Base-by-base conservation (phyloP, 2,797 vertebrate genomes). In the Synanceia verrucosa region DNA sequence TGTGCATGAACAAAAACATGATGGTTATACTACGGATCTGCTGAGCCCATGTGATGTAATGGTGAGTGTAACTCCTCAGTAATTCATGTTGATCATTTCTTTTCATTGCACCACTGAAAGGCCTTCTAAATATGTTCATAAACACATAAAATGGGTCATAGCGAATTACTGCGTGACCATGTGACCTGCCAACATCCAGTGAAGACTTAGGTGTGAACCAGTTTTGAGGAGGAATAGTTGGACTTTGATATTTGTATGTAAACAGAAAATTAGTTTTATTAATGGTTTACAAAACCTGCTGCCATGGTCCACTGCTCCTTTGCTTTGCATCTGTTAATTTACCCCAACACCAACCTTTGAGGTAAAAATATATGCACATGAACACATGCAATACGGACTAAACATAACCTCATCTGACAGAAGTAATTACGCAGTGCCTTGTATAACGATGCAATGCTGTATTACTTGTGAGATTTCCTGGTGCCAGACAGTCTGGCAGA, bases 401-500 rank as follows among this genome's bases (percentile, higher is more conserved):
- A 68, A 78, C 39, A 62, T 21, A 65, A 33, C 13, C 41, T 43
- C 36, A 41, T 6, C 34, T 79, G 75, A 64, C 65, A 74, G 33
- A 72, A 24, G 51, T 73, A 72, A 58, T 69, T 46, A 67, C 13
- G 29, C 57, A 41, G 29, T 65, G 70, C 62, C 57, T 46, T 55
- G 59, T 55, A 28, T 24, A 76, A 71, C 47, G 52, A 11, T 43
- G 51, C 48, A 75, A 43, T 64, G 37, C 41, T 78, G 68, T 70
- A 55, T 68, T 52, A 51, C 44, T 66, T 65, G 71, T 67, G 51
- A 71, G 63, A 81, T 80, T 80, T 78, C 44, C 61, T 46, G 79
- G 83, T 81, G 87, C 85, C 88, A 59, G 55, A 70, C 65, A 58
- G 90, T 90, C 85, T 89, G 78, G 46, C 67, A 68, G 62, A 50